Conservation (phyloP, 2,113 vertebrate genomes). For the Cheilinus undulatus region DNA sequence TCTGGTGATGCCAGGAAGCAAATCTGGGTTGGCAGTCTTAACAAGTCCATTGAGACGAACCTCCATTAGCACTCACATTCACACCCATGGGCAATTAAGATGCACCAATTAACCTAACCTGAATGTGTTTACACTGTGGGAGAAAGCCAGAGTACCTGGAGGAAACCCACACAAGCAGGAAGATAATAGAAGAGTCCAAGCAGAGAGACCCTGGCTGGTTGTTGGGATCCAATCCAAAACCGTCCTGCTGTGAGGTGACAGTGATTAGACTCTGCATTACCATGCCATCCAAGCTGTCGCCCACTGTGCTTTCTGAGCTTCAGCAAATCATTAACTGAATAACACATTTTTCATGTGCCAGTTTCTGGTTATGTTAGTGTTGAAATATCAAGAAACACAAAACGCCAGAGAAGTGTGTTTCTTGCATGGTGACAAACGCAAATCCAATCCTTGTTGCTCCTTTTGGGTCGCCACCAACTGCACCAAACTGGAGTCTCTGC, state of each 20-base stretch:
- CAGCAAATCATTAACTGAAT: background rate
- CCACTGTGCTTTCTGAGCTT: background rate
- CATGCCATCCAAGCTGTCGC: background rate
- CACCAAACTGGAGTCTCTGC: no score
- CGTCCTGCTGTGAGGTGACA: slow-evolving; percentile 2
- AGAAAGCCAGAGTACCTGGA: background rate
- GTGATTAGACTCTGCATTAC: background rate
- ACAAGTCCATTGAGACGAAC: background rate
- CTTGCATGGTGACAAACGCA: no score
- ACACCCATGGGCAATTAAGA: background rate
- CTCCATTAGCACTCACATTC: background rate
- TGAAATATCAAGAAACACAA: no score
- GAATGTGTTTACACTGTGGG: background rate
- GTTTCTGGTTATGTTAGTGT: background rate
- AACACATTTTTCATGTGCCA: background rate
- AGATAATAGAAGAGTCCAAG: background rate
- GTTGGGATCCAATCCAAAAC: background rate
- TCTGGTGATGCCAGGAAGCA: background rate
- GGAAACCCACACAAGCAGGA: background rate
- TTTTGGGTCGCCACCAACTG: no score
- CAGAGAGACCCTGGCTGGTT: background rate
- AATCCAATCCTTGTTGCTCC: no score
- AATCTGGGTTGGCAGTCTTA: background rate
- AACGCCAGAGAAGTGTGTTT: no score
- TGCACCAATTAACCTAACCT: background rate